These are phyloP conservation scores for Podotricha telesiphe DNA, from an alignment of 2,888 invertebrate genomes.

Conservation along the genomic window DNA sequence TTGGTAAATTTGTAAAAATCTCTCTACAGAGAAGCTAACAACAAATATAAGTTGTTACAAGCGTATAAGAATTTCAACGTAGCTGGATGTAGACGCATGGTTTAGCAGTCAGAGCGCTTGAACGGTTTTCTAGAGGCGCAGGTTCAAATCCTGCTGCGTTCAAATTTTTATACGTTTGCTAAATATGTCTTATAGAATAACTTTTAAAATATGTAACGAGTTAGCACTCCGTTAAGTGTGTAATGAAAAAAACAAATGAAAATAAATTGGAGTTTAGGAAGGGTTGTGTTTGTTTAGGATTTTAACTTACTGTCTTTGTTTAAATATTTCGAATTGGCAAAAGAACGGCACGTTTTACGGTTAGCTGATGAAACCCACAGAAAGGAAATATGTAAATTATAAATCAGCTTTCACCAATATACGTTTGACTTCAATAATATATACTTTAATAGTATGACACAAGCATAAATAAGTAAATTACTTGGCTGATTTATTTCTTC, in stretches of 20 bases:
- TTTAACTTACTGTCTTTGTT: slow-evolving; percentile 22
- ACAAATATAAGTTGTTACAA: too few species aligned
- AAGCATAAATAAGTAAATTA: not conserved
- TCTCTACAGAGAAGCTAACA: too few species aligned
- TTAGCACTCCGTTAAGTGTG: slow-evolving; percentile 3
- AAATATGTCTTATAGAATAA: not conserved
- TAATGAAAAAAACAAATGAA: slow-evolving; percentile 18
- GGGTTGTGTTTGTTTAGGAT: slow-evolving; percentile 29
- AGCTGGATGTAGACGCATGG: too few species aligned
- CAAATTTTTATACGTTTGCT: too few species aligned
- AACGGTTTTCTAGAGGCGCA: too few species aligned
- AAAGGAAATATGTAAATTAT: slow-evolving; percentile 3
- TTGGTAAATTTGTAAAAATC: too few species aligned
- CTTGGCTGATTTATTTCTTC: too few species aligned
- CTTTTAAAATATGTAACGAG: not conserved
- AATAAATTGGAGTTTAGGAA: slow-evolving; percentile 23
- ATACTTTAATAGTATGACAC: not conserved
- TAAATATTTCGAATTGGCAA: slow-evolving; percentile 15
- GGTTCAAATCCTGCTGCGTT: too few species aligned
- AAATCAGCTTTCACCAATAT: not conserved
- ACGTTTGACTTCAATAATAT: not conserved
- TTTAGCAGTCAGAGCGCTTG: too few species aligned
- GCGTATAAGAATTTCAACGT: too few species aligned
- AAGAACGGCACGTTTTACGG: slow-evolving; percentile 18
- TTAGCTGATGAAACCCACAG: not conserved